phyloP scores from a whole-genome alignment of 2,888 invertebrate genomes.

The Oscheius sp. region DNA sequence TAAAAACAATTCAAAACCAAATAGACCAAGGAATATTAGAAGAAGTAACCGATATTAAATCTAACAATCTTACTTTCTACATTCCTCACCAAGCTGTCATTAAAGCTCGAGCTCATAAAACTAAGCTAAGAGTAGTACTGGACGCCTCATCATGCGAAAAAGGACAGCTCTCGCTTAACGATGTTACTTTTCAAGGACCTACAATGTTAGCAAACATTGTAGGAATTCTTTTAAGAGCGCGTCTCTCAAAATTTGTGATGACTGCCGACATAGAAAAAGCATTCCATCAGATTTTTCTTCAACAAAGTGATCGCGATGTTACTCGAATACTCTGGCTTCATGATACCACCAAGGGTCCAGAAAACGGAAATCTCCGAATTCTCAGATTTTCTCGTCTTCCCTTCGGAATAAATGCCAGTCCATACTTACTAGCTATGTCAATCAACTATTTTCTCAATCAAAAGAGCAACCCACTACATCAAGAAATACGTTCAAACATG shows the following conservation, averaged over 20 bases:
- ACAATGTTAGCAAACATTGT: conserved; percentile 34
- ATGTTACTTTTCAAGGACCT: conserved; percentile 40
- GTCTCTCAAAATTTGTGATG: conserved; percentile 25
- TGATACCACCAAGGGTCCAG: conserved; percentile 27
- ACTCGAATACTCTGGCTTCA: conserved; percentile 47
- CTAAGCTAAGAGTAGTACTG: conserved; percentile 49
- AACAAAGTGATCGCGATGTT: conserved; percentile 36
- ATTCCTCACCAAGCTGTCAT: conserved; percentile 46
- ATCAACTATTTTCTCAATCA: conserved; percentile 34
- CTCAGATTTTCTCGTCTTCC: conserved; percentile 44
- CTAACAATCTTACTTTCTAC: conserved; percentile 32
- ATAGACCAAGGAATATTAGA: conserved; percentile 37
- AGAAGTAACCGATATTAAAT: conserved; percentile 14
- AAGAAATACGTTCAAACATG: background rate
- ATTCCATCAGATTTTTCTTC: conserved; percentile 46
- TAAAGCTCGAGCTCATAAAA: background rate
- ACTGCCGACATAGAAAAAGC: conserved; percentile 54
- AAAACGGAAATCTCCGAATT: conserved; percentile 34
- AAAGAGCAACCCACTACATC: background rate
- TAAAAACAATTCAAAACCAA: conserved; percentile 38
- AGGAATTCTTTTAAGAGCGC: conserved; percentile 41
- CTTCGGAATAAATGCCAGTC: conserved; percentile 42
- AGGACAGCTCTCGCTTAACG: conserved; percentile 37
- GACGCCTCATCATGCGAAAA: conserved; percentile 39
- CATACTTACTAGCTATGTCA: conserved; percentile 39